phyloP scores from a whole-genome alignment of 1,140 invertebrate genomes.

The Caenorhabditis elegans region WBcel235 BX284605.5:13687501-13688000 shows the following conservation, averaged over 20 bases:
- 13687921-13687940: conserved; percentile 10
- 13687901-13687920: not conserved
- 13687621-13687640: conserved; percentile 23
- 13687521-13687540: too few species aligned
- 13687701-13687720: not conserved
- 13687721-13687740: conserved; percentile 11
- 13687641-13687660: not conserved
- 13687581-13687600: not conserved
- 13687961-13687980: not conserved
- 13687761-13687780: not conserved
- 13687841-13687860: not conserved
- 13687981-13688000: too few species aligned
- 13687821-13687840: not conserved
- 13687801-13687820: not conserved
- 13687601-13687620: conserved; percentile 1
- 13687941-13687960: not conserved
- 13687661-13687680: conserved; percentile 4
- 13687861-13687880: not conserved
- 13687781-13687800: not conserved
- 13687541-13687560: not conserved
- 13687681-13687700: not conserved
- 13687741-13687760: not conserved
- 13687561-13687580: not conserved
- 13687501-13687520: not conserved
- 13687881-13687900: not conserved